Base-by-base conservation (phyloP, 2,888 invertebrate genomes). In the Diogma glabrata region DNA sequence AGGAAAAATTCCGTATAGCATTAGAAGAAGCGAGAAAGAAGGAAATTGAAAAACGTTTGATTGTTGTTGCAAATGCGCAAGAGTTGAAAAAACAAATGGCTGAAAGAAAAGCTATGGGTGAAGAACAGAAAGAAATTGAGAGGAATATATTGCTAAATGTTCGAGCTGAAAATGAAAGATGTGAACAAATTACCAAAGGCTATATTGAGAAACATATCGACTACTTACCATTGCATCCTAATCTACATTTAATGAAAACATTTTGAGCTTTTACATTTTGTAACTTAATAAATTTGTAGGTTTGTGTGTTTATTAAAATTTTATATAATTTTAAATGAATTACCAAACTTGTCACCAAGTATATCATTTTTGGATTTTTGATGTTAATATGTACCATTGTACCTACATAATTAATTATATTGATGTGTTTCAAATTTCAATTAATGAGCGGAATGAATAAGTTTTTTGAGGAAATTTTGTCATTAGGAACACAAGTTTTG, bases 211-310 rank as follows among this genome's bases (percentile, higher is more conserved):
- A 43, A 8, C 20, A 43, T 22, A 10, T 43, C n/a, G 43, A 43
- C 43, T 43, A 43, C 14, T 43, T 43, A 43, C 43, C 43, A 22
- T 43, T 43, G 22, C 43, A 43, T 43, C 43, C 43, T 4, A 12
- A 43, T 43, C 12, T 43, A 22, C 43, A 22, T 20, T 7, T 43
- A 3, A 43, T 43, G 43, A 43, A 43, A n/a, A 20, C 8, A 22
- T 22, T 22, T 43, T 43, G 22, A n/a, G n/a, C n/a, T n/a, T n/a
- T n/a, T n/a, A n/a, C n/a, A n/a, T n/a, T n/a, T n/a, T n/a, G n/a
- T n/a, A n/a, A n/a, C n/a, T n/a, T n/a, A n/a, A n/a, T n/a, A n/a
- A n/a, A n/a, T n/a, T n/a, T n/a, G n/a, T n/a, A n/a, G n/a, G n/a
- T n/a, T n/a, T n/a, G n/a, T n/a, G n/a, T n/a, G n/a, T n/a, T n/a